A percentile compares a stretch with the other conserved stretches of the same genome.
Conservation (phyloP, 2,797 vertebrate genomes). For the Rhyacichthys aspro region DNA sequence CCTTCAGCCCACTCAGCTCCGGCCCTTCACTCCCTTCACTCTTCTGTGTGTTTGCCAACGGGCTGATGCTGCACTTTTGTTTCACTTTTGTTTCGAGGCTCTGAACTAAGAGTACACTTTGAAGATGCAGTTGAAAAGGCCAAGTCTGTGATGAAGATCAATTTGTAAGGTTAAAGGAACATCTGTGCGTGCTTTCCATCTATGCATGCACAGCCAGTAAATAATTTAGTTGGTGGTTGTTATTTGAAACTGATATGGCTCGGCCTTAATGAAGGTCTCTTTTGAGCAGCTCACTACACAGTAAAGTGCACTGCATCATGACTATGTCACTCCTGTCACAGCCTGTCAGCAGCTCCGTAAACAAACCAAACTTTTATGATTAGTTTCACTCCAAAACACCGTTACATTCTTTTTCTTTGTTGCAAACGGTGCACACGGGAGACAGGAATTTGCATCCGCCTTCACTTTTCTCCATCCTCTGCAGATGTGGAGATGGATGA, state of each 20-base stretch:
- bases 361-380: too few relatives aligned
- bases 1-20: slow-evolving; percentile 17
- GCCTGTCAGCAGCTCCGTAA: background rate
- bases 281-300: slow-evolving; percentile 3
- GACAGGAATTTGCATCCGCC: slow-evolving; percentile 34
- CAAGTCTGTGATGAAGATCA: slow-evolving; percentile 28
- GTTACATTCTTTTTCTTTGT: background rate
- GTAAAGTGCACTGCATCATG: background rate
- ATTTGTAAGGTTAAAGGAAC: slow-evolving; percentile 36
- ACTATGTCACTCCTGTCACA: background rate
- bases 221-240: slow-evolving; percentile 16
- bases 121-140: slow-evolving; percentile 34
- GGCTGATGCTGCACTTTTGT: slow-evolving; percentile 52
- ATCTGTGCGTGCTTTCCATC: slow-evolving; percentile 20
- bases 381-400: too few relatives aligned
- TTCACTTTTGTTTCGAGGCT: slow-evolving; percentile 34
- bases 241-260: slow-evolving; percentile 10
- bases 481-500: slow-evolving; percentile 57
- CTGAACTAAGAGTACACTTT: slow-evolving; percentile 44
- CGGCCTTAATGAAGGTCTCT: background rate
- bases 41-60: slow-evolving; percentile 45
- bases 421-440: background rate
- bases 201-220: slow-evolving; percentile 7
- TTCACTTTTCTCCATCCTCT: background rate
- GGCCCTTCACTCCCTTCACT: slow-evolving; percentile 12